These are phyloP conservation scores for Heterodera filipjevi DNA, from an alignment of 2,888 invertebrate species.

Conservation along the genomic window DNA sequence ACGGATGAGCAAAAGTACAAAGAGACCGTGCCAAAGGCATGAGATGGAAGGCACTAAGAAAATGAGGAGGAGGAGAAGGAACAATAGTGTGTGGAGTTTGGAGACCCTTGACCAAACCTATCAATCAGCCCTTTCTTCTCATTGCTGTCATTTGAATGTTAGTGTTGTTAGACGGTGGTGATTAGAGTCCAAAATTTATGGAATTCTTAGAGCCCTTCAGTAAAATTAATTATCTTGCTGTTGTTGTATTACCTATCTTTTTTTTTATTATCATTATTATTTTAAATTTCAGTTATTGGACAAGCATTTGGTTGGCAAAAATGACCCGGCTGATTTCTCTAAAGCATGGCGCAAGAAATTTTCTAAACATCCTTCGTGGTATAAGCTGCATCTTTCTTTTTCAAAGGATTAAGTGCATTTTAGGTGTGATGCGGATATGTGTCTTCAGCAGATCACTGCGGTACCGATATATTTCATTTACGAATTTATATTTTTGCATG, in stretches of 20 bases:
- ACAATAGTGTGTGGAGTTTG: background rate
- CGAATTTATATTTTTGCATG: background rate
- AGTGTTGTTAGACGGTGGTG: background rate
- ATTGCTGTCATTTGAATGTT: slow-evolving; percentile 7
- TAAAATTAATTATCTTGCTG: background rate
- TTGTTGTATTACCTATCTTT: too few relatives aligned
- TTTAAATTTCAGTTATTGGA: slow-evolving; percentile 53
- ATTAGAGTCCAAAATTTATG: background rate
- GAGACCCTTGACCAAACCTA: slow-evolving; percentile 2
- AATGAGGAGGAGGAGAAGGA: background rate
- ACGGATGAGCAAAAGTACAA: background rate
- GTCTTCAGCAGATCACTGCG: slow-evolving; percentile 92
- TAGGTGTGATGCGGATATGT: slow-evolving; percentile 84
- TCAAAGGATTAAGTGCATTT: background rate
- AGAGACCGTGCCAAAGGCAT: background rate
- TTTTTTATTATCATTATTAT: too few relatives aligned
- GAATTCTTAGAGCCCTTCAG: background rate
- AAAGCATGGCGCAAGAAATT: slow-evolving; percentile 67
- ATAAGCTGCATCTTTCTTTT: background rate
- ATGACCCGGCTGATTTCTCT: slow-evolving; percentile 58
- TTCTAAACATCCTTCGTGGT: slow-evolving; percentile 78
- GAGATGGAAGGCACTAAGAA: background rate
- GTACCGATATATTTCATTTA: slow-evolving; percentile 72
- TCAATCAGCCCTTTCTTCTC: background rate
- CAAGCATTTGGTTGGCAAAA: slow-evolving; percentile 54